Conservation (phyloP, 2,797 vertebrate genomes). For the Spatula clypeata region DNA sequence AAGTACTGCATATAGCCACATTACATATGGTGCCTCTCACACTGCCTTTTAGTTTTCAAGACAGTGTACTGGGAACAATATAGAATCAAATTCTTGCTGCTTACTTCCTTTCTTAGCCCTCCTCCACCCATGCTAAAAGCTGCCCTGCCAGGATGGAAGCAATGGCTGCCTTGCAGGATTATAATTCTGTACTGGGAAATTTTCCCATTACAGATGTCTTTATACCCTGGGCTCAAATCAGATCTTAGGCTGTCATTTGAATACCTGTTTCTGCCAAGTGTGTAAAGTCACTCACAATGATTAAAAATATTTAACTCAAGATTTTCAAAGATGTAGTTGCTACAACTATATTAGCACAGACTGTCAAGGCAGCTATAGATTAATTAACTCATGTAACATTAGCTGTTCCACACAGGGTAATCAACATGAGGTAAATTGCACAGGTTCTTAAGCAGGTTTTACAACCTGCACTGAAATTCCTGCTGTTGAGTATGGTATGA, state of each 20-base stretch:
- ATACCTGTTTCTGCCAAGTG: not conserved
- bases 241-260: not conserved
- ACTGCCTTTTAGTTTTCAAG: not conserved
- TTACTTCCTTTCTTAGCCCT: not conserved
- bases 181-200: not conserved
- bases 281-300: not conserved
- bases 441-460: conserved; percentile 58
- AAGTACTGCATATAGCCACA: not conserved
- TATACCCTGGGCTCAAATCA: not conserved
- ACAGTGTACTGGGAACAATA: not conserved
- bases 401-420: conserved; percentile 45
- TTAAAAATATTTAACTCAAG: not conserved
- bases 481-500: conserved; percentile 4
- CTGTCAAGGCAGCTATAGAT: conserved; percentile 12
- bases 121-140: not conserved
- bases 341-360: not conserved
- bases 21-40: not conserved
- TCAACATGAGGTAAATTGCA: conserved; percentile 69
- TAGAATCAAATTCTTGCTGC: not conserved
- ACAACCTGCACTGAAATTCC: conserved; percentile 47
- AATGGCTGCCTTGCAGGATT: not conserved
- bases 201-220: not conserved
- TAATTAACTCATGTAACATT: conserved; percentile 57
- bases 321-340: conserved; percentile 10
- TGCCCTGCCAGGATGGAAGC: not conserved